Percentiles rank a stretch among this genome's conserved stretches.
phyloP scores from a whole-genome alignment of 1,140 invertebrate genomes.

The Drosophila baimaii region DNA sequence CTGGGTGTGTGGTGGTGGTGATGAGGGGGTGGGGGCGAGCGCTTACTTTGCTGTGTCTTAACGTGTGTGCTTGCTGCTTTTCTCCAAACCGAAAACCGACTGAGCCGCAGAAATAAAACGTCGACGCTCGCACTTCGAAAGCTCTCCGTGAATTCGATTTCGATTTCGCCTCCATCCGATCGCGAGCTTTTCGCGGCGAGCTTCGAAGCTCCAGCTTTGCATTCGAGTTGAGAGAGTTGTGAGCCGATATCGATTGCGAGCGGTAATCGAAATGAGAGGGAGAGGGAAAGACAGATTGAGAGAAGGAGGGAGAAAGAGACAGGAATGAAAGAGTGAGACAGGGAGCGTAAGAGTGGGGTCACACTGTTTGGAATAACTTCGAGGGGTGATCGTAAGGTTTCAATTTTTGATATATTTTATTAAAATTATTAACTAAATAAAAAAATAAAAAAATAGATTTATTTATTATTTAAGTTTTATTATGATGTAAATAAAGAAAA shows the following conservation, averaged over 20 bases:
- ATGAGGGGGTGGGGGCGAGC: not conserved
- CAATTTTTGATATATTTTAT: no score
- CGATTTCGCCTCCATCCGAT: slow-evolving; percentile 22
- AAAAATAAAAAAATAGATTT: no score
- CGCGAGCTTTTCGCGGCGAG: slow-evolving; percentile 50
- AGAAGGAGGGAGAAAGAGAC: not conserved
- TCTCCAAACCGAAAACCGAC: slow-evolving; percentile 77
- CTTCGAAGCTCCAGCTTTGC: slow-evolving; percentile 52
- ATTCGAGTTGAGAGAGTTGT: slow-evolving; percentile 44
- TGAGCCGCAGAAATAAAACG: slow-evolving; percentile 60
- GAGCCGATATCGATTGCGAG: slow-evolving; percentile 56
- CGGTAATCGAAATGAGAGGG: slow-evolving; percentile 8
- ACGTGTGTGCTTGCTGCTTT: slow-evolving; percentile 67
- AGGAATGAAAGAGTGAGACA: not conserved
- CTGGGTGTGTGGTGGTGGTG: slow-evolving; percentile 14
- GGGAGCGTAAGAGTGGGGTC: not conserved
- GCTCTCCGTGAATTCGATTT: slow-evolving; percentile 49
- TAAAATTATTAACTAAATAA: no score
- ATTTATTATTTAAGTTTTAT: no score
- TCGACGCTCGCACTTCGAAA: slow-evolving; percentile 71
- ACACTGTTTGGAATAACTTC: slow-evolving; percentile 16
- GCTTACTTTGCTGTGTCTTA: slow-evolving; percentile 75
- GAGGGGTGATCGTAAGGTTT: slow-evolving; percentile 13
- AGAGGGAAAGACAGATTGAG: not conserved
- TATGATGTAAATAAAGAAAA: no score